Conservation (phyloP, 1,140 invertebrate genomes). For the Trypoxylus dichotomus region DNA sequence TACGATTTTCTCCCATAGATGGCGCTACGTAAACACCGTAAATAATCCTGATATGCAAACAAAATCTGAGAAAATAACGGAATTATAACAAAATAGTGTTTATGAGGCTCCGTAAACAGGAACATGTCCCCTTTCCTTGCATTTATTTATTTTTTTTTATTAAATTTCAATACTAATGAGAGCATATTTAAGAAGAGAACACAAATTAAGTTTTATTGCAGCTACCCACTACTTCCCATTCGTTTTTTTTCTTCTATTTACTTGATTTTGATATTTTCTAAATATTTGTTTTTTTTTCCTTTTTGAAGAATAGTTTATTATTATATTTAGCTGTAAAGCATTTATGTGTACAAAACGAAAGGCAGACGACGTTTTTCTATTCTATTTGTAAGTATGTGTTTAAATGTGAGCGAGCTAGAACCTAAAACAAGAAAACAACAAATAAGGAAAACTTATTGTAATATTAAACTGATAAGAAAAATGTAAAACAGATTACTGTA, state of each 20-base stretch:
- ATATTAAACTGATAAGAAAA: constrained; percentile 3
- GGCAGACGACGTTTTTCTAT: neutral
- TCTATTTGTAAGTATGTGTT: constrained; percentile 9
- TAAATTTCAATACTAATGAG: too few relatives aligned
- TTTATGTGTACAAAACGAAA: neutral
- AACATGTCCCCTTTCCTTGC: too few relatives aligned
- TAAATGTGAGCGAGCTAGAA: neutral
- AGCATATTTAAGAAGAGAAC: too few relatives aligned
- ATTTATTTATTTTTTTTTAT: too few relatives aligned
- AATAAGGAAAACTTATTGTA: neutral
- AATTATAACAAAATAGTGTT: too few relatives aligned
- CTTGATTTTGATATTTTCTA: neutral
- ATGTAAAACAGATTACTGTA: constrained; percentile 22
- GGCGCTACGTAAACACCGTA: too few relatives aligned
- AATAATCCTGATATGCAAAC: too few relatives aligned
- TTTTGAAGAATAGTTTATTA: neutral
- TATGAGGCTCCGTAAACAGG: too few relatives aligned
- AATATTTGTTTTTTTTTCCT: neutral
- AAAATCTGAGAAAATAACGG: too few relatives aligned
- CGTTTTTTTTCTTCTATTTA: neutral
- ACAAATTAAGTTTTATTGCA: neutral
- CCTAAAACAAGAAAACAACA: neutral
- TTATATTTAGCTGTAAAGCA: neutral
- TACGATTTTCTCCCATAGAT: too few relatives aligned
- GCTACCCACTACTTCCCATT: neutral